These are phyloP conservation scores for Aphelinus certus DNA, from an alignment of 1,140 invertebrate genomes.

Conservation along the genomic window DNA sequence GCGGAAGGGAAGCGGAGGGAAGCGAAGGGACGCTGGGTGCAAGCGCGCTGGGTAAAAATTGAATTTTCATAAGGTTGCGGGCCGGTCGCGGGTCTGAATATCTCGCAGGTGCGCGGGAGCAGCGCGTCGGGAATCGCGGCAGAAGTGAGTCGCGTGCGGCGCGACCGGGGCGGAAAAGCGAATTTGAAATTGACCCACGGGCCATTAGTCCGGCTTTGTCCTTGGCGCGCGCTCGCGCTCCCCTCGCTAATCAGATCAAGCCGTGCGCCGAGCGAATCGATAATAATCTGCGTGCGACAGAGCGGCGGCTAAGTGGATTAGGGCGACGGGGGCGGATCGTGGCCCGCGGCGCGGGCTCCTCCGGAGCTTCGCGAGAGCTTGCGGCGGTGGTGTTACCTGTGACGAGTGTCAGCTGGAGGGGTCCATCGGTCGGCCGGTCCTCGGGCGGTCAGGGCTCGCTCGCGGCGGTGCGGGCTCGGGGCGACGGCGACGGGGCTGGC, in stretches of 20 bases:
- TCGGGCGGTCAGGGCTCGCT: not conserved
- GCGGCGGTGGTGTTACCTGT: slow-evolving; percentile 24
- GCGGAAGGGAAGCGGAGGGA: too few relatives aligned
- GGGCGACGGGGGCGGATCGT: too few relatives aligned
- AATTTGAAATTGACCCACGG: too few relatives aligned
- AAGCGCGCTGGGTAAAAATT: not conserved
- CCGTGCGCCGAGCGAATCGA: not conserved
- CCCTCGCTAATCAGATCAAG: not conserved
- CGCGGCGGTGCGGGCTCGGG: slow-evolving; percentile 34
- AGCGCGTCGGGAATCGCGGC: too few relatives aligned
- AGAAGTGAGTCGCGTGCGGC: too few relatives aligned
- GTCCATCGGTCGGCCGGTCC: slow-evolving; percentile 33
- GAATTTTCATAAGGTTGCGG: not conserved
- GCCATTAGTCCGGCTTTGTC: too few relatives aligned
- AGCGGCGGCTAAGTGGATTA: too few relatives aligned
- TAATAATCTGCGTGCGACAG: not conserved
- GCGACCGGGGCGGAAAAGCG: too few relatives aligned
- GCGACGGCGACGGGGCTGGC: slow-evolving; percentile 38
- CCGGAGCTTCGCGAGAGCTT: not conserved
- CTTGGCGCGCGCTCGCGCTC: too few relatives aligned
- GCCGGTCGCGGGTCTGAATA: not conserved
- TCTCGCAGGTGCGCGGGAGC: not conserved
- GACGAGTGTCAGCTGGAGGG: slow-evolving; percentile 42
- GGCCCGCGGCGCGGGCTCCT: not conserved
- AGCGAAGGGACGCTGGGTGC: too few relatives aligned